Base-by-base conservation (phyloP, 1,140 invertebrate species). In the Achroia grisella region DNA sequence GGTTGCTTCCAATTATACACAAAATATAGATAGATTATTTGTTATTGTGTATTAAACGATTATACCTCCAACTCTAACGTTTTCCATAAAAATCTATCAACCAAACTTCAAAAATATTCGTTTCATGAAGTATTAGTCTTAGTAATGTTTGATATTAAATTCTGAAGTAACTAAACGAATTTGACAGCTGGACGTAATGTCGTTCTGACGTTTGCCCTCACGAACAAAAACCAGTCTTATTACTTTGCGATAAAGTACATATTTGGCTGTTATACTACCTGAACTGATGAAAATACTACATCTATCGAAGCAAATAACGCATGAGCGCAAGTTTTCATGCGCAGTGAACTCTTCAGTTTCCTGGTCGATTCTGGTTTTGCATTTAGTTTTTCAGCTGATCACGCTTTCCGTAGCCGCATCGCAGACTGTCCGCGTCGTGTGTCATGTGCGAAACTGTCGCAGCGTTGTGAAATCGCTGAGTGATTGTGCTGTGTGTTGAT, bases 371-470 rank as follows among this genome's bases (percentile, higher is more conserved):
- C 62, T 63, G 64, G 72, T 76, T 71, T 81, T 75, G 66, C 72
- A 74, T 63, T 77, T 79, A 80, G 74, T 82, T 81, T 77, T 84
- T 80, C 77, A 84, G 80, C 80, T 84, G 80, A 80, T 81, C 71
- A 76, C 80, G 77, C 71, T 73, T 74, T 71, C 71, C 52, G 64
- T 70, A 62, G 76, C 62, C 70, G 77, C 69, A 65, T 67, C 61
- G 60, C 74, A 79, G 73, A 64, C 70, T 62, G 63, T 55, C 54
- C 76, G 71, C 61, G 64, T 44, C 58, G 55, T 67, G 77, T 73
- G 80, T 79, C 76, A 84, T 84, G 80, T 72, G 64, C 71, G 76
- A 73, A 70, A 66, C 66, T 80, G 71, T 76, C 48, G 71, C 66
- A 67, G 76, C 70, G 60, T 77, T 66, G 68, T 78, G 61, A 78